phyloP scores from a whole-genome alignment of 2,113 vertebrate genomes.

The Xenotilapia caudafasciata region DNA sequence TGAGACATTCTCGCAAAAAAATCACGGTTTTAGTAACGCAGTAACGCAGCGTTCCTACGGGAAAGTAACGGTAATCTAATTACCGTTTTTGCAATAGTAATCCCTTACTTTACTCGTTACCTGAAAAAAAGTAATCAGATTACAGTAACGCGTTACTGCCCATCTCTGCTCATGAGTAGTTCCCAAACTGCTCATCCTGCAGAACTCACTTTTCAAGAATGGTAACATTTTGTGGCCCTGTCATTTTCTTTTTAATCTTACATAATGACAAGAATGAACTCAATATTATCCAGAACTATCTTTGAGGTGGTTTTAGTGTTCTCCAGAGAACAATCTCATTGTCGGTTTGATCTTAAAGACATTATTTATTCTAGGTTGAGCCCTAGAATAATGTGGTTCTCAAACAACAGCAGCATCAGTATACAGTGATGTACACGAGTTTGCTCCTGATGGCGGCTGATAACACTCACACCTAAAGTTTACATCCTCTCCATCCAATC shows the following conservation, averaged over 20 bases:
- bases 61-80: background rate
- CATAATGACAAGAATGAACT: background rate
- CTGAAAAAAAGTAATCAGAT: background rate
- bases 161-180: background rate
- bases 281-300: background rate
- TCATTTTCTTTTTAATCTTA: background rate
- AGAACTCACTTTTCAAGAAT: background rate
- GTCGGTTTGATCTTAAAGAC: background rate
- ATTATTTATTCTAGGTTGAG: background rate
- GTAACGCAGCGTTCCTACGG: background rate
- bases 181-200: background rate
- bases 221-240: background rate
- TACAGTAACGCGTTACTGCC: background rate
- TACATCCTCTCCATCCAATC: background rate
- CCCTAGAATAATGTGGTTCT: background rate
- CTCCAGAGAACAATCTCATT: background rate
- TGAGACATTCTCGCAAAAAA: accelerated
- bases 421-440: background rate
- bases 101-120: background rate
- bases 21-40: background rate
- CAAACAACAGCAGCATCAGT: background rate
- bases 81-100: background rate
- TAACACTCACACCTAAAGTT: background rate
- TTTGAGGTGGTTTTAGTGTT: background rate
- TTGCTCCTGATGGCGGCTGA: background rate